phyloP scores from a whole-genome alignment of 2,113 vertebrate genomes.

The Alethe diademata region DNA sequence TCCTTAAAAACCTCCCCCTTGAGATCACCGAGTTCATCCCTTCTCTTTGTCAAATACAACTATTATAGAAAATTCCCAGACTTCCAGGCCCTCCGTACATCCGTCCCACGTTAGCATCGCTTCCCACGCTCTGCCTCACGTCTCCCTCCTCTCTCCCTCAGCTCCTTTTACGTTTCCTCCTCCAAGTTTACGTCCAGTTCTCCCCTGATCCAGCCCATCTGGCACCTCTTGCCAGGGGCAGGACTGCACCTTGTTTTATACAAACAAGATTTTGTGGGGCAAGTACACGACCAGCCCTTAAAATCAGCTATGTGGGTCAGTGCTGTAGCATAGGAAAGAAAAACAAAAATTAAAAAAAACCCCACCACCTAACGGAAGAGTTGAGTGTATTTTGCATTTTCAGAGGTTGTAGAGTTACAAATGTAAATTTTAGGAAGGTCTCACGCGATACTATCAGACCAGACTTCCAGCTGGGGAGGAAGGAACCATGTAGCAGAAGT shows the following conservation, averaged over 20 bases:
- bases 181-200: neutral
- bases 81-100: neutral
- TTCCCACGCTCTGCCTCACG: neutral
- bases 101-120: fast-evolving
- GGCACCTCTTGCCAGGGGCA: neutral
- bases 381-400: neutral
- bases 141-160: neutral
- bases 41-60: neutral
- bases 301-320: neutral
- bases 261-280: neutral
- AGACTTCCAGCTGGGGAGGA: constrained; percentile 19
- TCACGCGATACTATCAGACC: neutral
- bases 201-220: neutral
- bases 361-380: neutral
- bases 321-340: neutral
- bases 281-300: neutral
- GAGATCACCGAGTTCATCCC: neutral
- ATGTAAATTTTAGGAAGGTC: neutral
- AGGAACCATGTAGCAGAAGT: neutral
- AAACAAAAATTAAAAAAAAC: neutral
- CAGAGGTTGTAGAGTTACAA: neutral
- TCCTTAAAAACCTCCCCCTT: neutral
- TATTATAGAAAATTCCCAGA: neutral
- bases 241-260: neutral
- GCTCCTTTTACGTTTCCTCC: neutral